phyloP scores from a whole-genome alignment of 2,888 invertebrate genomes.

The Ophion slaviceki region DNA sequence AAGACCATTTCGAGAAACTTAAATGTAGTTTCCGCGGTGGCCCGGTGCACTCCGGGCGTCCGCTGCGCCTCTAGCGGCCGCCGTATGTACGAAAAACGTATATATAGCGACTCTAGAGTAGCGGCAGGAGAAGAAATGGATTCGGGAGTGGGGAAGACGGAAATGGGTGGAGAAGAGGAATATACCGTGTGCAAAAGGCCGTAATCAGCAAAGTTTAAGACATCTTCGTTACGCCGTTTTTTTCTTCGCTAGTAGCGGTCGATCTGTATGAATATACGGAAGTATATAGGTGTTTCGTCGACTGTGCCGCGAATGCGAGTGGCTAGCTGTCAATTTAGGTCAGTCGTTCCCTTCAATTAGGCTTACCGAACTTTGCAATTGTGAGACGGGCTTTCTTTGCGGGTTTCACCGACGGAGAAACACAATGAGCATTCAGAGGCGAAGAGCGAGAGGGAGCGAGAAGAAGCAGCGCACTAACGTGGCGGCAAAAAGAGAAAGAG shows the following conservation, averaged over 20 bases:
- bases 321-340: constrained; percentile 72
- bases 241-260: background rate
- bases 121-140: background rate
- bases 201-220: background rate
- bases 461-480: background rate
- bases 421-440: background rate
- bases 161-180: background rate
- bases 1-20: constrained; percentile 69
- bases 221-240: background rate
- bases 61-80: constrained; percentile 30
- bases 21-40: constrained; percentile 69
- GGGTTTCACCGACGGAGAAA: constrained; percentile 21
- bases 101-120: background rate
- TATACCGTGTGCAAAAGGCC: background rate
- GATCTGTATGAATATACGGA: background rate
- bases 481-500: background rate
- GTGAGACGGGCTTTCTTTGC: constrained; percentile 54
- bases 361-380: constrained; percentile 70
- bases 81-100: constrained; percentile 33
- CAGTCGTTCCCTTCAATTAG: constrained; percentile 73
- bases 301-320: constrained; percentile 20
- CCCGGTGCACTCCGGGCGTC: constrained; percentile 6
- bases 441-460: background rate
- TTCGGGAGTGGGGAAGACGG: background rate
- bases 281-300: constrained; percentile 11